Base-by-base conservation (phyloP, 2,888 invertebrate genomes). In the Drosophila colorata region DNA sequence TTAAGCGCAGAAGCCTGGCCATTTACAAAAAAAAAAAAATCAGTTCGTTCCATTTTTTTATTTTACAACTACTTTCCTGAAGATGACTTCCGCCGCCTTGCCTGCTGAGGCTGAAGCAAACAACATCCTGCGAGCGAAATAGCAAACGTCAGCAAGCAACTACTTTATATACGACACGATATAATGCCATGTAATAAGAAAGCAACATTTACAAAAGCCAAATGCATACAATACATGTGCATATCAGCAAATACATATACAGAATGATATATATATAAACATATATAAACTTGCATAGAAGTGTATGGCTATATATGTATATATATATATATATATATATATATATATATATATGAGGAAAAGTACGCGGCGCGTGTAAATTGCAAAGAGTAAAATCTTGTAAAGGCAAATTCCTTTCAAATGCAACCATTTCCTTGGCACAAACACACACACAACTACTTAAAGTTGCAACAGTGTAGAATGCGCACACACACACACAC, bases 331-430 rank as follows among this genome's bases (percentile, higher is more conserved):
- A 31, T 38, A 31, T 63, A n/a, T n/a, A n/a, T 46, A 55, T 40
- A 33, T 18, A 8, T 40, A 25, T 48, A 35, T 52, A 37, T 52
- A 31, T 38, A 31, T 64, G 4, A 44, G 56, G 56, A 73, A 68
- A 70, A 72, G 80, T 71, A 55, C 75, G 81, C 74, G 84, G 69
- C 87, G 88, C 87, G 84, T 88, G 83, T 88, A 88, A 88, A 87
- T 87, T 88, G 84, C 82, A 88, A 88, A 84, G 87, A 84, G 89
- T 87, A 87, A 87, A 84, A 87, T 88, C 84, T 88, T 84, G 83
- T 84, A 87, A 88, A 84, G 88, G 79, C 88, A 89, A 89, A 88
- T 89, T 85, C 89, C 83, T 88, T 88, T 85, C 84, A 87, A 87
- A 83, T 83, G 87, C 79, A 87, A 87, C 85, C 88, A 75, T 86